A percentile compares a stretch with the other conserved stretches of the same genome.
phyloP scores from a whole-genome alignment of 1,140 invertebrate genomes.

The Carposina sasakii region DNA sequence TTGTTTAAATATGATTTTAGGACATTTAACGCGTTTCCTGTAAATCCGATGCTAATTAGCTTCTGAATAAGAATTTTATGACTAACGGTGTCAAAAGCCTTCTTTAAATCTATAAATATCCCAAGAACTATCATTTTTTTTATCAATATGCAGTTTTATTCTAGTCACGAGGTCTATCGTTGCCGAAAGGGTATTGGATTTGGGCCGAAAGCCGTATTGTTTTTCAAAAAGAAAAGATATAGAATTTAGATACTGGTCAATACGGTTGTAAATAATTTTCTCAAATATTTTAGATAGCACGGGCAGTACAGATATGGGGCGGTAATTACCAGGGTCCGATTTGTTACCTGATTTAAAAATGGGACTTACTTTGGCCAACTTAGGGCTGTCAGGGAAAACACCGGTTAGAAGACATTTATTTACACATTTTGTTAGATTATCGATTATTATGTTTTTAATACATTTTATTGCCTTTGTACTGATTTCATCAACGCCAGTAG shows the following conservation, averaged over 20 bases:
- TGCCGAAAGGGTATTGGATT: not conserved
- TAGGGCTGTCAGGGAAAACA: slow-evolving; percentile 9
- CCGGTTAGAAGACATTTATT: slow-evolving; percentile 11
- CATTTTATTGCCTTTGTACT: slow-evolving; percentile 23
- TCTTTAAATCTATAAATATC: slow-evolving; percentile 1
- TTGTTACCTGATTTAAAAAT: not conserved
- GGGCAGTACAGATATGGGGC: slow-evolving; percentile 1
- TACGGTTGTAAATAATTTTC: not conserved
- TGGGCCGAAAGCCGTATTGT: not conserved
- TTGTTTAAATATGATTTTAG: not conserved
- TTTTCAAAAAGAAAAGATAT: not conserved
- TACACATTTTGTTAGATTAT: slow-evolving; percentile 12
- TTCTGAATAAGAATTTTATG: not conserved
- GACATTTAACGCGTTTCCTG: not conserved
- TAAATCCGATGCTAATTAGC: not conserved
- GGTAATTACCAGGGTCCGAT: not conserved
- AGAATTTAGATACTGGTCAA: not conserved
- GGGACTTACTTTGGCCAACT: not conserved
- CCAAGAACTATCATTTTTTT: slow-evolving; percentile 3
- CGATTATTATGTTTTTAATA: not conserved
- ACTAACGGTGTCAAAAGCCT: slow-evolving; percentile 3
- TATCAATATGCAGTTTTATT: not conserved
- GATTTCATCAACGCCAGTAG: slow-evolving; percentile 12
- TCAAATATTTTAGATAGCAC: slow-evolving; percentile 2
- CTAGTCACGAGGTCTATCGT: not conserved